Evolutionary conservation across 2,888 invertebrate species (phyloP), one percentile per base, ranked within the genome.

Genomic region (Chrysolina haemoptera): DNA sequence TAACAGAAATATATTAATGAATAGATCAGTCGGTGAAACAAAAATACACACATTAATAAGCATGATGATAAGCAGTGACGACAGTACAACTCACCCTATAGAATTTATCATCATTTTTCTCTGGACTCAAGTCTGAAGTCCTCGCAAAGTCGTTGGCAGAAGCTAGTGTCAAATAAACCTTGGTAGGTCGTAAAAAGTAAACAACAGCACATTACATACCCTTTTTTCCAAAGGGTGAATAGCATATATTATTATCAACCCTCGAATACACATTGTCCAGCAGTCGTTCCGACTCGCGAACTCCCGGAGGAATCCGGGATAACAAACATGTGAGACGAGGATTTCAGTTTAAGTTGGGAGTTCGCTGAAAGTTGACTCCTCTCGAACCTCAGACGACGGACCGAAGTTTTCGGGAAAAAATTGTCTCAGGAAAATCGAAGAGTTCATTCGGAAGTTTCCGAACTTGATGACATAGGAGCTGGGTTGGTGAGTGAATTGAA

Each of bases 241-340:
- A 2, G 14, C 16, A 16, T 16, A 14, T 10, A 10, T n/a, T n/a
- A n/a, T n/a, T n/a, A n/a, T n/a, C n/a, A 35, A n/a, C 59, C n/a
- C 59, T 27, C n/a, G 27, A 59, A 59, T 59, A 35, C 1, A 59
- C 27, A 59, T 6, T 16, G 10, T 27, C n/a, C 14, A 27, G n/a
- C 1, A 14, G 48, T 76, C 76, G 76, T 74, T 35, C 1, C 43
- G 41, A 46, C 62, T 68, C 76, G 77, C 48, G 22, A 62, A 53
- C 46, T 73, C 75, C 77, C 77, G 75, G 59, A 75, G 75, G 70
- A 77, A 64, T 71, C 73, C 75, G 75, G 71, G 63, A n/a, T n/a
- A 20, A 67, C 65, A 66, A 59, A 71, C 69, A 68, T 75, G 77
- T 77, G 71, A 73, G 77, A 70, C 71, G 67, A 16, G 70, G 27